Conservation (phyloP, 35 echinoderm and acorn worm genomes). For the Amphiura filiformis region DNA sequence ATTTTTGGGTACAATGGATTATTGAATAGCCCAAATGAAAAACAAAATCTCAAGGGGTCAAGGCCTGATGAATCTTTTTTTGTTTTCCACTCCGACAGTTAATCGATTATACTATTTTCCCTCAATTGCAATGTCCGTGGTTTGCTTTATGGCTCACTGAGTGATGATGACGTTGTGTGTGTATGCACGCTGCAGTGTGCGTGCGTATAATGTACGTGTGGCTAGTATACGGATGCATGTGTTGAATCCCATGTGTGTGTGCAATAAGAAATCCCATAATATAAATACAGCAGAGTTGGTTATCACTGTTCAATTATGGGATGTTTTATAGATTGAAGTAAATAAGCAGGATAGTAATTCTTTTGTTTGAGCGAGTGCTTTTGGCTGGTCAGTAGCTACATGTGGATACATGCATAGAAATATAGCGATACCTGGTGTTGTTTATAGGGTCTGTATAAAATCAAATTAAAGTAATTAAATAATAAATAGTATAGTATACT, state of each 20-base stretch:
- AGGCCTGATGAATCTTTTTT: background rate
- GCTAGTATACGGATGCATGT: too few relatives aligned
- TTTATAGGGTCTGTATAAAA: too few relatives aligned
- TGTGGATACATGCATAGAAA: too few relatives aligned
- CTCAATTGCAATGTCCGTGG: background rate
- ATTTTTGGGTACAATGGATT: background rate
- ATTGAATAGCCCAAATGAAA: background rate
- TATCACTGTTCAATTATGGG: background rate
- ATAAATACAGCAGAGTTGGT: background rate
- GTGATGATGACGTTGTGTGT: background rate
- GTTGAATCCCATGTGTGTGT: background rate
- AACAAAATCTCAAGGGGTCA: background rate
- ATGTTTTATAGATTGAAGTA: background rate
- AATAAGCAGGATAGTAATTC: background rate
- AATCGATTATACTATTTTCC: background rate
- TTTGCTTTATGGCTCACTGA: background rate
- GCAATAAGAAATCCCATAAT: background rate
- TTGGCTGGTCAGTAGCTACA: too few relatives aligned
- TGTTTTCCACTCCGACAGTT: background rate
- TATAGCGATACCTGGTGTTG: too few relatives aligned
- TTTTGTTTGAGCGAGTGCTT: too few relatives aligned
- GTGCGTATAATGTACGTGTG: background rate
- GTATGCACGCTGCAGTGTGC: background rate
- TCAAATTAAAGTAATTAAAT: background rate
- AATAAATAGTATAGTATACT: background rate